Evolutionary conservation across 1,140 invertebrate genomes (phyloP).

Genomic region (Charaxes varanes): DNA sequence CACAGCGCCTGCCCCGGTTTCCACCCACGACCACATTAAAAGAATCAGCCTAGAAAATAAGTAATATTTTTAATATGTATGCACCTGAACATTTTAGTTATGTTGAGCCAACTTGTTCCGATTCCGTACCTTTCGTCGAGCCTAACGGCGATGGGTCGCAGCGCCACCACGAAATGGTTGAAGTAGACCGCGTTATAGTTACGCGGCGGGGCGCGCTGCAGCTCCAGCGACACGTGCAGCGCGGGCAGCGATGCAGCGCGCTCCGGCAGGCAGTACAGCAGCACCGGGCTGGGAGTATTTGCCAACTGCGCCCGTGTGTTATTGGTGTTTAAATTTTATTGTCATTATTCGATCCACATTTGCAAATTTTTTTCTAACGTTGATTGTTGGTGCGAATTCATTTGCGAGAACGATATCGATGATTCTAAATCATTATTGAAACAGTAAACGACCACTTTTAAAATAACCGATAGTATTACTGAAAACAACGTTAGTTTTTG

Average conservation of each 20-base stretch:
- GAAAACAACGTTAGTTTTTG: too few species aligned
- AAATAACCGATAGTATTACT: too few species aligned
- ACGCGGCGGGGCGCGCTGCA: constrained; percentile 76
- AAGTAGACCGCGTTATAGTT: constrained; percentile 69
- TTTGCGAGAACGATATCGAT: too few species aligned
- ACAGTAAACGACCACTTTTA: too few species aligned
- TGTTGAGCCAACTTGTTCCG: too few species aligned
- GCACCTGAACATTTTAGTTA: not conserved
- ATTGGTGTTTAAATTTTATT: too few species aligned
- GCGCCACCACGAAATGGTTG: constrained; percentile 85
- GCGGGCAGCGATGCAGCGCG: constrained; percentile 72
- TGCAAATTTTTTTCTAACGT: too few species aligned
- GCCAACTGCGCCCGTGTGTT: too few species aligned
- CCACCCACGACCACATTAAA: constrained; percentile 81
- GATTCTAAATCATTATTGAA: too few species aligned
- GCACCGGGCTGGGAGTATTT: constrained; percentile 87
- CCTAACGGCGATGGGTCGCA: constrained; percentile 89
- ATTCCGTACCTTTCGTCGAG: constrained; percentile 75
- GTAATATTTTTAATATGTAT: not conserved
- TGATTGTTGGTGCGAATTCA: too few species aligned
- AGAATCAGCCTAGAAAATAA: constrained; percentile 88
- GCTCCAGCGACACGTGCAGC: constrained; percentile 79
- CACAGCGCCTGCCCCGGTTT: constrained; percentile 74
- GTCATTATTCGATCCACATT: too few species aligned
- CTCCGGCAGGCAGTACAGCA: constrained; percentile 83